Evolutionary conservation across 2,113 vertebrate species (phyloP), one percentile per base, ranked within the genome.

Genomic region (Meriones unguiculatus): DNA sequence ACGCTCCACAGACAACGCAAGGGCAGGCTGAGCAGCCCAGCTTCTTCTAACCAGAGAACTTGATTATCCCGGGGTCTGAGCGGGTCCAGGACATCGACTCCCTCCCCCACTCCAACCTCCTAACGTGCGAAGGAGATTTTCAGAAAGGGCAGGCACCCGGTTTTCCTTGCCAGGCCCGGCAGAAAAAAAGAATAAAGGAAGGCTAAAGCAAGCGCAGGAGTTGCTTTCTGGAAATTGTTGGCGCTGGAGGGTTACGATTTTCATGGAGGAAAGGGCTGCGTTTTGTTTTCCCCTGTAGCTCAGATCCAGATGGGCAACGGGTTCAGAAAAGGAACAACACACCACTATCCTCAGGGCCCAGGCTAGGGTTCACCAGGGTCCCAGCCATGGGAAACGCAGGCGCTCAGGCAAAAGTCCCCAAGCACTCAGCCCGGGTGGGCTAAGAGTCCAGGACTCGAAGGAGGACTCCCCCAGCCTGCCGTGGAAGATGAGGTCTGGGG

Each of bases 141-240:
- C 94, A 73, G 82, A 94, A 93, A 78, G 46, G 91, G 82, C 81
- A 95, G 95, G 93, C 91, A 94, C 93, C 89, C 94, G 57, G 89
- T 85, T 75, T 73, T 64, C 78, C 91, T 50, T 72, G 65, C 75
- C 89, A 93, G 93, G 57, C 52, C 14, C 1, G 59, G 46, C 57
- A 93, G 81, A 57, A 78, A 22, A 46, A 67, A 59, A 85, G 57
- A 76, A 87, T n/a, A 87, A 92, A 95, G 73, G 78, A 89, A 87
- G 38, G 20, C 38, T 15, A 35, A 59, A 90, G 81, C 76, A 64
- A 91, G 87, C 73, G 95, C 89, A 95, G 72, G 67, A 91, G 69
- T 41, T 65, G 95, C 94, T 69, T 97, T 96, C 73, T 89, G 78
- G 86, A 96, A 89, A 96, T 96, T 70, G 91, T 50, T 13, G 84